These are phyloP conservation scores for Arbacia lixula DNA, from an alignment of 53 echinoderm and acorn worm species.

Conservation along the genomic window DNA sequence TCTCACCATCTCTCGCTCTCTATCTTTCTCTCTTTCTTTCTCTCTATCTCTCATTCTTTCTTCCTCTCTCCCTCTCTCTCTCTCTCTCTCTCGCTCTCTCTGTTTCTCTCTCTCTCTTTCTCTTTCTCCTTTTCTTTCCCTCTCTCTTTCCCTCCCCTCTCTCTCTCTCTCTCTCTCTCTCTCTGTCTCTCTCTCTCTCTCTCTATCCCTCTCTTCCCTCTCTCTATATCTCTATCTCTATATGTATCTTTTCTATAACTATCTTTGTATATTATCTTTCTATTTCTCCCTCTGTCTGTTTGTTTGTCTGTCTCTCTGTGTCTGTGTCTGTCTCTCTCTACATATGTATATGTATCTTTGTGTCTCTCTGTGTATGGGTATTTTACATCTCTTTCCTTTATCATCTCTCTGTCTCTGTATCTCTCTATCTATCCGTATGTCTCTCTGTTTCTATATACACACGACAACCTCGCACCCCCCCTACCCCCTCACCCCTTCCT, in stretches of 20 bases:
- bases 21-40: background rate
- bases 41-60: background rate
- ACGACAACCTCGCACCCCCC: no score
- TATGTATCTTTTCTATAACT: background rate
- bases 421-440: no score
- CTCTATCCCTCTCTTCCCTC: background rate
- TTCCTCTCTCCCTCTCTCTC: background rate
- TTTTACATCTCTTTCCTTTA: no score
- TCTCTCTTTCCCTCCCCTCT: background rate
- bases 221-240: background rate
- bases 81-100: background rate
- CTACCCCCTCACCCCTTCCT: no score
- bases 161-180: background rate
- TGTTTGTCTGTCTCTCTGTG: background rate
- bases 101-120: background rate
- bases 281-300: background rate
- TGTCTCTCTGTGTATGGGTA: no score
- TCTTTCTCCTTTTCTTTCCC: background rate
- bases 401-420: no score
- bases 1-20: background rate
- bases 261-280: background rate
- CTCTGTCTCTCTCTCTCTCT: background rate
- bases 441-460: no score
- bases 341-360: no score
- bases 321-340: no score